phyloP scores from a whole-genome alignment of 1,140 invertebrate genomes.

The Melipona quadrifasciata region DNA sequence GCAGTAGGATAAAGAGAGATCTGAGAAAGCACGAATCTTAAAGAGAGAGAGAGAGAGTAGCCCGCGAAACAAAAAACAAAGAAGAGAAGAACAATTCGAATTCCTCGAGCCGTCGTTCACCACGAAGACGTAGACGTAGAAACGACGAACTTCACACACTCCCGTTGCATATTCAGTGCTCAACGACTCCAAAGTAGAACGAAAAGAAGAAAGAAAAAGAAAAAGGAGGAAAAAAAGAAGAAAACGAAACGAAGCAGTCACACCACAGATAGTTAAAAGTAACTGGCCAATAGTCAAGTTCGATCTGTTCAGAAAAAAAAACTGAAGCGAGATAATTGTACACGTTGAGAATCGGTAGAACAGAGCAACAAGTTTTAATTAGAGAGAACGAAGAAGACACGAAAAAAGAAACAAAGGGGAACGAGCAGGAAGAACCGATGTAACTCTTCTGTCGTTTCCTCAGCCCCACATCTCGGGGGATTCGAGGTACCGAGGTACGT shows the following conservation, averaged over 20 bases:
- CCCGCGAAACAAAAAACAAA: neutral
- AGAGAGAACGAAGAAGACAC: neutral
- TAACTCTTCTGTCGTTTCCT: neutral
- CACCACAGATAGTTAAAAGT: neutral
- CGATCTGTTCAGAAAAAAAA: neutral
- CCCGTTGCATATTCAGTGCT: neutral
- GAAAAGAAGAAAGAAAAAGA: no score
- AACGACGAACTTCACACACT: slow-evolving; percentile 14
- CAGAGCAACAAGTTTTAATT: neutral
- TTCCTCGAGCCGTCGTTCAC: slow-evolving; percentile 50
- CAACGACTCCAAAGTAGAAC: neutral
- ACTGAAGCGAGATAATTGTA: neutral
- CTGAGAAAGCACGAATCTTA: neutral
- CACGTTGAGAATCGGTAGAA: neutral
- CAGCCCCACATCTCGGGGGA: slow-evolving; percentile 36
- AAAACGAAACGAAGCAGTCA: slow-evolving; percentile 5
- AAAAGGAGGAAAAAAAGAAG: no score
- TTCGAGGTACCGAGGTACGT: slow-evolving; percentile 1
- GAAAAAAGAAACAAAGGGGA: neutral
- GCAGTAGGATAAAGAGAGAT: neutral
- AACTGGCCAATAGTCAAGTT: slow-evolving; percentile 7
- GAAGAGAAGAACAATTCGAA: slow-evolving; percentile 24
- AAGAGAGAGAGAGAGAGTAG: neutral
- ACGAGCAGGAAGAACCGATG: neutral
- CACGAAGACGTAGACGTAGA: slow-evolving; percentile 35